phyloP scores from a whole-genome alignment of 2,888 invertebrate genomes.

The Hypomecis atomaria region DNA sequence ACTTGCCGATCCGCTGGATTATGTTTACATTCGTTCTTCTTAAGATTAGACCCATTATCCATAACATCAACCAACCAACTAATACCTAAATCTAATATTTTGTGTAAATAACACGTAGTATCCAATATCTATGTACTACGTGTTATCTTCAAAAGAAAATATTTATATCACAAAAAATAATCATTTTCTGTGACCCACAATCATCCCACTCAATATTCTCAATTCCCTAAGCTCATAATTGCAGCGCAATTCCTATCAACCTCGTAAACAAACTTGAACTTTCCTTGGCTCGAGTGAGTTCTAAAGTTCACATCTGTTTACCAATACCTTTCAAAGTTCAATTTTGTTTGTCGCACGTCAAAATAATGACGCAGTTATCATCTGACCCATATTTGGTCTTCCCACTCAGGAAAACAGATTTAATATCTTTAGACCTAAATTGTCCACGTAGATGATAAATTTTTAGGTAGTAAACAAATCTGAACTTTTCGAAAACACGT shows the following conservation, averaged over 20 bases:
- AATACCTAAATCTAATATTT: no score
- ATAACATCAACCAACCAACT: no score
- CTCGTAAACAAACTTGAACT: constrained; percentile 24
- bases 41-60: no score
- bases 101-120: no score
- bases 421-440: background rate
- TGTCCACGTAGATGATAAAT: constrained; percentile 4
- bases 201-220: constrained; percentile 14
- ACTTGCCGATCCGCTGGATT: no score
- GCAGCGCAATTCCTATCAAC: constrained; percentile 7
- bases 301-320: constrained; percentile 21
- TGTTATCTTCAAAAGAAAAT: background rate
- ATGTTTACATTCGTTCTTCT: no score
- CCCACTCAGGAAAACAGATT: constrained; percentile 9
- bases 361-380: constrained; percentile 5
- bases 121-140: no score
- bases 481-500: constrained; percentile 18
- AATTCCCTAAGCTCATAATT: background rate
- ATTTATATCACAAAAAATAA: background rate
- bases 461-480: constrained; percentile 6
- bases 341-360: background rate
- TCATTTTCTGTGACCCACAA: background rate
- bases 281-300: background rate
- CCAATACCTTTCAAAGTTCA: background rate
- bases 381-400: background rate